A percentile compares a stretch with the other conserved stretches of the same genome.
These are phyloP conservation scores for Tipula unca DNA, from an alignment of 2,888 invertebrate genomes.

Conservation along the genomic window DNA sequence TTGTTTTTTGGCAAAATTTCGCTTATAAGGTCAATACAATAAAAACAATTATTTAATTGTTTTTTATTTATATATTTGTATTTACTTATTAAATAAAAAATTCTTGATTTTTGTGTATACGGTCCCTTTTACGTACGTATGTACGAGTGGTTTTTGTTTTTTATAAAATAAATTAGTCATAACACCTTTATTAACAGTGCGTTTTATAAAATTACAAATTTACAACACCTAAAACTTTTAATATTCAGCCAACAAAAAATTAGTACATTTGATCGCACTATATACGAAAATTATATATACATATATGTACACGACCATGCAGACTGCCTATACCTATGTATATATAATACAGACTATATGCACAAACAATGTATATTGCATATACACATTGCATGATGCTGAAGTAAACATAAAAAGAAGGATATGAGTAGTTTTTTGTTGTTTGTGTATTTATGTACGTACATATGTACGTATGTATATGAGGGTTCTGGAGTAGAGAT, in stretches of 20 bases:
- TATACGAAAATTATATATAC: neutral
- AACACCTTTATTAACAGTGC: neutral
- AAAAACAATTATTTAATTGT: neutral
- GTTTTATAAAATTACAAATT: neutral
- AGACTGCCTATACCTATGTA: neutral
- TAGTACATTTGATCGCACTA: neutral
- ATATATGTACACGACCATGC: neutral
- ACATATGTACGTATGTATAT: neutral
- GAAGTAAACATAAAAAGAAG: neutral
- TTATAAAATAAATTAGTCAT: neutral
- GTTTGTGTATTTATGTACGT: neutral
- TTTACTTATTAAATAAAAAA: neutral
- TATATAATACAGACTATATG: no score
- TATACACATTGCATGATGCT: neutral
- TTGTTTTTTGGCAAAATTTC: neutral
- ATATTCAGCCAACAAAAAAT: neutral
- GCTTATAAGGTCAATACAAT: constrained; percentile 14
- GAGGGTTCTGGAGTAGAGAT: neutral
- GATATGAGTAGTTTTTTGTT: neutral
- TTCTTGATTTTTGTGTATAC: neutral
- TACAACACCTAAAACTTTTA: neutral
- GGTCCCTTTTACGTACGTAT: neutral
- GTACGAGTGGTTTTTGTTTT: neutral
- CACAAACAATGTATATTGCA: neutral
- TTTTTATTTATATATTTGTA: neutral